phyloP scores from a whole-genome alignment of 2,888 invertebrate species.

The Pachliopta kotzebuea region DNA sequence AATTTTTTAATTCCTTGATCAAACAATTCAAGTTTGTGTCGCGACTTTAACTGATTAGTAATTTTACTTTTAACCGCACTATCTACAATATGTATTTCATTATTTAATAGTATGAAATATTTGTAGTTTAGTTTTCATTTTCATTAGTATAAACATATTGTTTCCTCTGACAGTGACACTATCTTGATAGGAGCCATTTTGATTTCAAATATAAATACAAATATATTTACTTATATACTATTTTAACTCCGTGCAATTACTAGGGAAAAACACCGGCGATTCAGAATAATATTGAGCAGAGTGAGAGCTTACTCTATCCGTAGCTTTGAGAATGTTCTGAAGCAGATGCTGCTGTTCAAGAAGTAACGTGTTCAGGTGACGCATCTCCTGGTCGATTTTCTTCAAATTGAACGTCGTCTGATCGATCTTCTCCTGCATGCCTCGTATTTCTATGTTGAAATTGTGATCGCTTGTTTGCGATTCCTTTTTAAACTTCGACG shows the following conservation, averaged over 20 bases:
- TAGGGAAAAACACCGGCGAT: constrained; percentile 59
- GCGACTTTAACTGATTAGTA: no score
- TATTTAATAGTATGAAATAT: no score
- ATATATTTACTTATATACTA: constrained; percentile 6
- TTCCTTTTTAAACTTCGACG: constrained; percentile 83
- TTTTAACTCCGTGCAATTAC: constrained; percentile 43
- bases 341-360: constrained; percentile 66
- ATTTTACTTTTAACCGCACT: no score
- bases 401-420: constrained; percentile 86
- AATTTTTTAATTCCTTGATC: no score
- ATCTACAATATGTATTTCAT: no score
- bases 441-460: constrained; percentile 79
- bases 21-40: no score
- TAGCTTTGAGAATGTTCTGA: constrained; percentile 58
- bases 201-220: no score
- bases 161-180: no score
- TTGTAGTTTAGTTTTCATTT: no score
- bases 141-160: no score
- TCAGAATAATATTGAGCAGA: constrained; percentile 53
- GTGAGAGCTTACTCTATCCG: constrained; percentile 46
- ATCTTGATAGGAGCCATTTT: no score
- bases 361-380: constrained; percentile 81
- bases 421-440: constrained; percentile 85
- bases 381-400: constrained; percentile 84
- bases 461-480: constrained; percentile 62